phyloP scores from a whole-genome alignment of 1,140 invertebrate genomes.

The Papilio helenus region DNA sequence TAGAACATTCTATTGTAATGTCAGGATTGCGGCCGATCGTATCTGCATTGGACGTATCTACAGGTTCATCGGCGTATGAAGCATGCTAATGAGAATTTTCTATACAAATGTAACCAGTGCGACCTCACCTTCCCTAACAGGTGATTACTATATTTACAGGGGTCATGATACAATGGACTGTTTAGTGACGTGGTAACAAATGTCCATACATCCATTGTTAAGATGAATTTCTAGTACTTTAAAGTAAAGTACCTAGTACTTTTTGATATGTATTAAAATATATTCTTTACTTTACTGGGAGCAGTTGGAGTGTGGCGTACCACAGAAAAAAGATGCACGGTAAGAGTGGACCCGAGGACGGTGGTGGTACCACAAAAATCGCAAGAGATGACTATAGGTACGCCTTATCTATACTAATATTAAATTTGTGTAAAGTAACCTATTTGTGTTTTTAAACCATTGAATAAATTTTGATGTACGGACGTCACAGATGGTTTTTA shows the following conservation, averaged over 20 bases:
- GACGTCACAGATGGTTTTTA: no score
- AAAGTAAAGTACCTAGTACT: no score
- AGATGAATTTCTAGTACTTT: no score
- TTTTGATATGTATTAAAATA: not conserved
- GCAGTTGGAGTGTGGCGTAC: slow-evolving; percentile 72
- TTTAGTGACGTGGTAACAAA: no score
- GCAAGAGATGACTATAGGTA: slow-evolving; percentile 68
- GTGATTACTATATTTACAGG: slow-evolving; percentile 46
- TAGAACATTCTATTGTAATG: not conserved
- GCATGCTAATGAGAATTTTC: slow-evolving; percentile 67
- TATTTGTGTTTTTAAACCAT: no score
- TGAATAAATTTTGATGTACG: no score
- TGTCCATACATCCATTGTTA: no score
- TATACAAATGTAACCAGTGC: slow-evolving; percentile 76
- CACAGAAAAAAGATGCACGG: slow-evolving; percentile 72
- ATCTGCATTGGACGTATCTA: slow-evolving; percentile 81
- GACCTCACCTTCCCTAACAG: slow-evolving; percentile 77
- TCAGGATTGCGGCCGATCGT: slow-evolving; percentile 77
- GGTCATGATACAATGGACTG: not conserved
- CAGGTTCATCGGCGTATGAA: slow-evolving; percentile 80
- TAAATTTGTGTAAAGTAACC: no score
- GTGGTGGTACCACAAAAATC: slow-evolving; percentile 54
- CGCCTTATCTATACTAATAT: not conserved
- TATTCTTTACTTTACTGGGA: not conserved
- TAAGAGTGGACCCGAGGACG: slow-evolving; percentile 60